Conservation (phyloP, 2,888 invertebrate species). For the Brenthis ino region DNA sequence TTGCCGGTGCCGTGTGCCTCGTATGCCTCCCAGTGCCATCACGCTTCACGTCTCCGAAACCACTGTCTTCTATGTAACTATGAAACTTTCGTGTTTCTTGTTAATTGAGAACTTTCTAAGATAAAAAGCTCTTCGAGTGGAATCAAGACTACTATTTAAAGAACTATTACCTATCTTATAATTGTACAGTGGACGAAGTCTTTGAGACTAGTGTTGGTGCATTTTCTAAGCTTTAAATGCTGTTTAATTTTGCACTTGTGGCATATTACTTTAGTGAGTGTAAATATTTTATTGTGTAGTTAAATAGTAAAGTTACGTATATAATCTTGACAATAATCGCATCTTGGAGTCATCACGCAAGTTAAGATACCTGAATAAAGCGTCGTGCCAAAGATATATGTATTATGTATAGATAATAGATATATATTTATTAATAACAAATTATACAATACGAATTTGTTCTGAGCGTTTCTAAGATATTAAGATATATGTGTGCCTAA, state of each 20-base stretch:
- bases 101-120: too few species aligned
- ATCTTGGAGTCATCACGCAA: conserved; percentile 36
- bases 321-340: conserved; percentile 44
- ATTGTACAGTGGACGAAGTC: conserved; percentile 22
- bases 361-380: conserved; percentile 38
- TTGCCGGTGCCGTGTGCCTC: conserved; percentile 65
- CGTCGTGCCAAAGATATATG: conserved; percentile 51
- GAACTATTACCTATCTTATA: neutral
- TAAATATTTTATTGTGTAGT: conserved; percentile 16
- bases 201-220: conserved; percentile 37
- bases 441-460: neutral
- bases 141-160: too few species aligned
- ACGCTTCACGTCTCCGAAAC: conserved; percentile 44
- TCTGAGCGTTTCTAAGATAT: neutral
- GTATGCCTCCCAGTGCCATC: conserved; percentile 66
- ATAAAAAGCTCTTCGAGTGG: too few species aligned
- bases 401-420: neutral
- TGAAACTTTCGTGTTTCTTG: conserved; percentile 1
- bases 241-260: conserved; percentile 29
- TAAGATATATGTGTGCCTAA: neutral
- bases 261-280: conserved; percentile 23
- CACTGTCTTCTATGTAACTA: conserved; percentile 27
- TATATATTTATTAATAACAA: conserved; percentile 5
- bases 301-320: conserved; percentile 21
- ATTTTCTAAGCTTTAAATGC: conserved; percentile 42